These are phyloP conservation scores for Dinocampus coccinellae DNA, from an alignment of 2,888 invertebrate species.

Conservation along the genomic window DNA sequence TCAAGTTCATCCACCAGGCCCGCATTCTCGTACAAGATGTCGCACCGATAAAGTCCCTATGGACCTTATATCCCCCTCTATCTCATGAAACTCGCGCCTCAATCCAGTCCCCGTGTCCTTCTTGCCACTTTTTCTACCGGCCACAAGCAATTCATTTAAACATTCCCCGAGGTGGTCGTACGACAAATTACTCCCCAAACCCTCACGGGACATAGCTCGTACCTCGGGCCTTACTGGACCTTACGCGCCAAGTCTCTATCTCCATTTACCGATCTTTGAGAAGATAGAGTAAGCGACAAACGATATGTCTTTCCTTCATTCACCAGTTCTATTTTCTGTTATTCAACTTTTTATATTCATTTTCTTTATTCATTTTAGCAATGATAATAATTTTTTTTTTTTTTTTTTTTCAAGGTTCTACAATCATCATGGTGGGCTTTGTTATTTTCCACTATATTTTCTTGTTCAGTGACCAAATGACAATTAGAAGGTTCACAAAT, in stretches of 20 bases:
- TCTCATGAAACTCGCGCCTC: slow-evolving; percentile 34
- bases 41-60: slow-evolving; percentile 66
- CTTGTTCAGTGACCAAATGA: neutral
- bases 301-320: slow-evolving; percentile 43
- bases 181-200: slow-evolving; percentile 68
- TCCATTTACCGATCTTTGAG: slow-evolving; percentile 63
- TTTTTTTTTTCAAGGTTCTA: neutral
- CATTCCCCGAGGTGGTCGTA: slow-evolving; percentile 70
- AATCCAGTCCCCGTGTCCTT: slow-evolving; percentile 40
- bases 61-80: slow-evolving; percentile 45
- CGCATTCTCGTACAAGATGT: slow-evolving; percentile 70
- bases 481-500: slow-evolving; percentile 25
- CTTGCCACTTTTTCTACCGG: slow-evolving; percentile 41
- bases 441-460: slow-evolving; percentile 22
- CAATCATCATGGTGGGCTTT: slow-evolving; percentile 15
- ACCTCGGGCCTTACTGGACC: slow-evolving; percentile 33
- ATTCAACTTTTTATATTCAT: slow-evolving; percentile 15
- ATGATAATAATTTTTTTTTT: slow-evolving; percentile 17
- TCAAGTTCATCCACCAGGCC: slow-evolving; percentile 61
- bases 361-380: slow-evolving; percentile 18
- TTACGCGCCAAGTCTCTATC: slow-evolving; percentile 54
- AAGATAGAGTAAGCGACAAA: slow-evolving; percentile 22
- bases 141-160: slow-evolving; percentile 68
- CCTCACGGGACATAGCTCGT: slow-evolving; percentile 23
- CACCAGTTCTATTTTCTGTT: slow-evolving; percentile 34